phyloP scores from a whole-genome alignment of 2,113 vertebrate genomes.

The Solea solea region DNA sequence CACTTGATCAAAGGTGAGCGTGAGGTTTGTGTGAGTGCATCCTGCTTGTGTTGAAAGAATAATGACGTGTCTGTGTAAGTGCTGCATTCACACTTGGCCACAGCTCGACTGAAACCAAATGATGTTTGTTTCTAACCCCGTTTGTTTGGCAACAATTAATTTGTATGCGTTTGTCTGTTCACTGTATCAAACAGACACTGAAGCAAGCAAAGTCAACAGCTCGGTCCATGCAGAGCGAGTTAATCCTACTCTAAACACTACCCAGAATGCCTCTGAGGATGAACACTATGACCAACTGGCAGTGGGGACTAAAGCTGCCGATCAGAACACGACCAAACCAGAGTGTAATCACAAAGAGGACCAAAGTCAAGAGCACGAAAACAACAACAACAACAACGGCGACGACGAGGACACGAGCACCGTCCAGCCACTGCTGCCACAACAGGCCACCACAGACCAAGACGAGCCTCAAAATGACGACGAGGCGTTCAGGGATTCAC shows the following conservation, averaged over 20 bases:
- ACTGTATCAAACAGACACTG: slow-evolving; percentile 41
- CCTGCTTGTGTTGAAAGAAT: not conserved
- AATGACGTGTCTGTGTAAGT: not conserved
- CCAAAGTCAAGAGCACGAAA: slow-evolving; percentile 45
- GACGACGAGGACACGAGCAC: slow-evolving; percentile 4
- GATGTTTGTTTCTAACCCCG: not conserved
- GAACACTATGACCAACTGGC: slow-evolving; percentile 43
- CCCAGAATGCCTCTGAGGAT: slow-evolving; percentile 52
- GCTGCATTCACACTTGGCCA: not conserved
- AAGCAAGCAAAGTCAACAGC: slow-evolving; percentile 14
- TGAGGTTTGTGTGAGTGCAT: not conserved
- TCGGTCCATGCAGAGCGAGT: slow-evolving; percentile 28
- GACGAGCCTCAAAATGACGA: slow-evolving; percentile 35
- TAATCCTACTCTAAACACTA: slow-evolving; percentile 36
- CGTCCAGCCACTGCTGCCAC: slow-evolving; percentile 30
- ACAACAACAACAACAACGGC: slow-evolving; percentile 30
- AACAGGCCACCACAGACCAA: slow-evolving; percentile 37
- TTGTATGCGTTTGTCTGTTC: slow-evolving; percentile 3
- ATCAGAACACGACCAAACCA: slow-evolving; percentile 41
- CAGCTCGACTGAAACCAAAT: not conserved
- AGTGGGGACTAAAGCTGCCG: slow-evolving; percentile 32
- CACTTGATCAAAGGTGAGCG: not conserved
- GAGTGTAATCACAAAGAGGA: slow-evolving; percentile 62
- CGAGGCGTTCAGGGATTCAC: slow-evolving; percentile 21
- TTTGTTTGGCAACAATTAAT: not conserved